These are phyloP conservation scores for Poeciliopsis turrubarensis DNA, from an alignment of 2,113 vertebrate species.

Conservation along the genomic window DNA sequence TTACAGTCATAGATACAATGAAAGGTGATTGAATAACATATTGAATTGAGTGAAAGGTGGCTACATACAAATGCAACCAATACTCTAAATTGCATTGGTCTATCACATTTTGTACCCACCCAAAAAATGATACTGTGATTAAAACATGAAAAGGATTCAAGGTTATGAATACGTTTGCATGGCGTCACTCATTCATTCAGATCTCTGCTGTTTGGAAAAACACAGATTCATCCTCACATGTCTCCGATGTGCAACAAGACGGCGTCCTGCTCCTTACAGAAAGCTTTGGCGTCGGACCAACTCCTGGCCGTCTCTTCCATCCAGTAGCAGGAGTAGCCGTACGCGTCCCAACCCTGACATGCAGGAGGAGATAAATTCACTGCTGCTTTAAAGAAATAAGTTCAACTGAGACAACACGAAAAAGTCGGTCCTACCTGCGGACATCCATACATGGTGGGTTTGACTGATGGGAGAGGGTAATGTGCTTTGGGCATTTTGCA, in stretches of 20 bases:
- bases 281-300: slow-evolving; percentile 74
- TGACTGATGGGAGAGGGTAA: slow-evolving; percentile 76
- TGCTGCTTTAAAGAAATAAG: not conserved
- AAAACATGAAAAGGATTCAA: too few species aligned
- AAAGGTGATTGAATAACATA: too few species aligned
- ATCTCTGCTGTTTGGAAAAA: not conserved
- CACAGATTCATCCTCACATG: slow-evolving; percentile 61
- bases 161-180: not conserved
- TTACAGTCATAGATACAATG: too few species aligned
- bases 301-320: slow-evolving; percentile 71
- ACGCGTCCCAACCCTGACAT: slow-evolving; percentile 80
- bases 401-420: not conserved
- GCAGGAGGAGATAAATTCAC: not conserved
- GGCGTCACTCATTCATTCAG: not conserved
- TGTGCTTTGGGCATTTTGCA: slow-evolving; percentile 81
- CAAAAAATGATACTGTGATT: too few species aligned
- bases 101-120: too few species aligned
- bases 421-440: slow-evolving; percentile 63
- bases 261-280: slow-evolving; percentile 65
- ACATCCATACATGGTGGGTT: slow-evolving; percentile 78
- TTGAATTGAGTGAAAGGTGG: too few species aligned
- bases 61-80: too few species aligned
- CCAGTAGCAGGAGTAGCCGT: slow-evolving; percentile 81
- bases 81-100: too few species aligned
- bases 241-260: slow-evolving; percentile 78